Evolutionary conservation across 2,888 invertebrate genomes (phyloP).

Genomic region (Nebria salina): DNA sequence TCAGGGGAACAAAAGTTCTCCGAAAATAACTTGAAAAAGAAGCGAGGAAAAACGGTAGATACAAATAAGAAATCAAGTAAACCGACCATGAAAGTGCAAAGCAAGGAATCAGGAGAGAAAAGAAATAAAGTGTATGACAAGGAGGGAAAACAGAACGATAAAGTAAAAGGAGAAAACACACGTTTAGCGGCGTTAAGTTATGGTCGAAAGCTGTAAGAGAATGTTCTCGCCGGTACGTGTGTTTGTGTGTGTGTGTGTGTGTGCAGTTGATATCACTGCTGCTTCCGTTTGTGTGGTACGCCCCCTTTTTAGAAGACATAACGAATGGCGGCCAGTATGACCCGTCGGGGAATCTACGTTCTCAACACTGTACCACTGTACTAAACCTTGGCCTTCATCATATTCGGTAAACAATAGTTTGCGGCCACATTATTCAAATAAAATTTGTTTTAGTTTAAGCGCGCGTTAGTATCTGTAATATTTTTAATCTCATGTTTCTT

Average conservation of each 20-base stretch:
- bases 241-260: not conserved
- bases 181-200: constrained; percentile 25
- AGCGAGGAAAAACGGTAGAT: not conserved
- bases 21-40: not conserved
- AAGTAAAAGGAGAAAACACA: not conserved
- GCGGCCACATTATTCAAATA: not conserved
- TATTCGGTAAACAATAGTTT: not conserved
- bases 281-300: not conserved
- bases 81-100: constrained; percentile 1
- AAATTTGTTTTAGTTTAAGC: not conserved
- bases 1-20: not conserved
- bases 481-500: not conserved
- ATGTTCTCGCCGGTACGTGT: not conserved
- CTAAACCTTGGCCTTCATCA: constrained; percentile 9
- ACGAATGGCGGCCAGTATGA: constrained; percentile 19
- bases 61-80: constrained; percentile 1
- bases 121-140: constrained; percentile 5
- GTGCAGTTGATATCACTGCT: not conserved
- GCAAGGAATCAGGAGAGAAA: not conserved
- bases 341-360: constrained; percentile 17
- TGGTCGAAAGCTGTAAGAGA: constrained; percentile 21
- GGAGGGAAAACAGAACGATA: not conserved
- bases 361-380: not conserved
- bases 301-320: constrained; percentile 11
- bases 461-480: not conserved